Percentiles rank a stretch among this genome's conserved stretches.
These are phyloP conservation scores for Silvanus unidentatus DNA, from an alignment of 2,888 invertebrate species.

Conservation along the genomic window DNA sequence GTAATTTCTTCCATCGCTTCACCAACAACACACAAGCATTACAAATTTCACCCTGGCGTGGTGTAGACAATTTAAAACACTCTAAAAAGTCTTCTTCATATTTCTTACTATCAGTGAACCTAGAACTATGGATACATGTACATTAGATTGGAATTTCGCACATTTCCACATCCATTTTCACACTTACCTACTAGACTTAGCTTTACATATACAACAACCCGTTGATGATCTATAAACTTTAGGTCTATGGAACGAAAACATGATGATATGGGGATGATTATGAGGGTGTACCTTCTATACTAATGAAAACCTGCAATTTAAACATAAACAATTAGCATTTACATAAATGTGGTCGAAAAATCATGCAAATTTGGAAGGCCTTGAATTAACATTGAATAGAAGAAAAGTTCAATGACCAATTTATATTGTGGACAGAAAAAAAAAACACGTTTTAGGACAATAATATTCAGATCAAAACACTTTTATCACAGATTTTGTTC, in stretches of 20 bases:
- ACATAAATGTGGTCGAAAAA: neutral
- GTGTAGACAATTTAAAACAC: constrained; percentile 69
- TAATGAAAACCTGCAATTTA: constrained; percentile 35
- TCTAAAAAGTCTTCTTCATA: constrained; percentile 76
- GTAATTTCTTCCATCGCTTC: constrained; percentile 74
- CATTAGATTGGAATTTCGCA: neutral
- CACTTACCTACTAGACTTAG: constrained; percentile 71
- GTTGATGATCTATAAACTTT: constrained; percentile 76
- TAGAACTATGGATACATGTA: constrained; percentile 53
- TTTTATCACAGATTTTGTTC: too few relatives aligned
- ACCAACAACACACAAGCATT: constrained; percentile 81
- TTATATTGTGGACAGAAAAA: too few relatives aligned
- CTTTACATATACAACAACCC: constrained; percentile 83
- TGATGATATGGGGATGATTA: constrained; percentile 40
- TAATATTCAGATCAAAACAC: too few relatives aligned
- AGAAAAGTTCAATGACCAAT: too few relatives aligned
- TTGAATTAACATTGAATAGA: too few relatives aligned
- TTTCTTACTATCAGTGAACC: constrained; percentile 78
- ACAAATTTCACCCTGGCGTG: constrained; percentile 76
- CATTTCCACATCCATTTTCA: neutral
- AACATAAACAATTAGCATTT: constrained; percentile 10
- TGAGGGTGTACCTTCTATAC: constrained; percentile 23
- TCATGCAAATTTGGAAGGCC: too few relatives aligned
- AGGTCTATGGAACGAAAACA: constrained; percentile 84
- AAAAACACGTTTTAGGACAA: too few relatives aligned